A percentile compares a stretch with the other conserved stretches of the same genome.
Evolutionary conservation across 2,113 vertebrate genomes (phyloP).

Genomic region (Scalopus aquaticus): DNA sequence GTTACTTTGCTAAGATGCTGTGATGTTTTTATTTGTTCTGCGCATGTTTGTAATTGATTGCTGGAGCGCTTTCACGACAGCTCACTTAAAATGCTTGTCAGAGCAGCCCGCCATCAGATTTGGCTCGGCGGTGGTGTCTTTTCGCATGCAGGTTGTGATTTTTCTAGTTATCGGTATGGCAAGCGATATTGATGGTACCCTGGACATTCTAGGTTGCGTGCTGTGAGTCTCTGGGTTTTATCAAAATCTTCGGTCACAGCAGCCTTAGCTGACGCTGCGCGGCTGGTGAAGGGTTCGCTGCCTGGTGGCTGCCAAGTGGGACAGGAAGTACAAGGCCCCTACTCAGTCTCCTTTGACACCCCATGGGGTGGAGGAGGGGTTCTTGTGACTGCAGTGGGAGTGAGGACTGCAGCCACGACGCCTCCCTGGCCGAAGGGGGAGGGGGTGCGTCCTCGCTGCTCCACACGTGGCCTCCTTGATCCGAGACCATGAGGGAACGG

Average conservation of each 20-base stretch:
- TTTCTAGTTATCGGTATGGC: background rate
- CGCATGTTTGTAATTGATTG: background rate
- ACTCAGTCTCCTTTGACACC: background rate
- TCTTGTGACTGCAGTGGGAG: background rate
- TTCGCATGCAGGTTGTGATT: background rate
- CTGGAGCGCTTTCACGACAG: slow-evolving; percentile 9
- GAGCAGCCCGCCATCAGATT: background rate
- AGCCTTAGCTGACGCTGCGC: background rate
- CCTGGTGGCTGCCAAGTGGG: background rate
- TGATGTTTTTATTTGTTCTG: background rate
- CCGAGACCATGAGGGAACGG: background rate
- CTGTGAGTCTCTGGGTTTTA: background rate
- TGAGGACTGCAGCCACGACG: background rate
- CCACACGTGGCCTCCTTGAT: background rate
- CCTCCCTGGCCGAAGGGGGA: background rate
- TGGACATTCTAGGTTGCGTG: background rate
- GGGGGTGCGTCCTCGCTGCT: background rate
- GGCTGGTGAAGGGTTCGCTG: background rate
- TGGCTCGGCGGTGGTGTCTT: background rate
- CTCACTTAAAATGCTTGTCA: slow-evolving; percentile 11
- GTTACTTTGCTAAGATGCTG: background rate
- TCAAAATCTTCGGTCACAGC: background rate
- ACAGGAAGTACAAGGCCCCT: background rate
- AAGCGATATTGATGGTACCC: background rate
- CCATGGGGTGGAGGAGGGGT: background rate